Percentiles rank a stretch among this genome's conserved stretches.
These are phyloP conservation scores for Leptinotarsa haldemani DNA, from an alignment of 2,888 invertebrate genomes.

Conservation along the genomic window DNA sequence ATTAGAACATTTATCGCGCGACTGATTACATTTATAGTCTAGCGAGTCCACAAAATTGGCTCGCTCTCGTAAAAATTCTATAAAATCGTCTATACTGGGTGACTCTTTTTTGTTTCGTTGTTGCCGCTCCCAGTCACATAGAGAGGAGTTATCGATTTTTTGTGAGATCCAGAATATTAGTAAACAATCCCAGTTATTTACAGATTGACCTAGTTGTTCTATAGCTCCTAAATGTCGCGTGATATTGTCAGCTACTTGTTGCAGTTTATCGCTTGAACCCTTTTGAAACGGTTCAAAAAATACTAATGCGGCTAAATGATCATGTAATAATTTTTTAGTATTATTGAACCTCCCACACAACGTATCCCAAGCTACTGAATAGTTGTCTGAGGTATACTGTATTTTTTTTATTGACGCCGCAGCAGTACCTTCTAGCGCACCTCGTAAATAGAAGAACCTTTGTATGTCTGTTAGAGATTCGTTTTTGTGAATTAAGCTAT, in stretches of 20 bases:
- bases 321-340: slow-evolving; percentile 23
- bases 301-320: slow-evolving; percentile 24
- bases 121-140: slow-evolving; percentile 28
- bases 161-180: slow-evolving; percentile 25
- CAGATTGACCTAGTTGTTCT: slow-evolving; percentile 32
- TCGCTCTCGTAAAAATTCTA: slow-evolving; percentile 11
- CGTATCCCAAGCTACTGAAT: slow-evolving; percentile 30
- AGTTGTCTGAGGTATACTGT: slow-evolving; percentile 32
- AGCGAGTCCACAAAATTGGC: slow-evolving; percentile 26
- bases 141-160: slow-evolving; percentile 25
- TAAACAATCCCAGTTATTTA: slow-evolving; percentile 34
- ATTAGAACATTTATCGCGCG: slow-evolving; percentile 5
- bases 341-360: slow-evolving; percentile 32
- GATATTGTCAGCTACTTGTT: slow-evolving; percentile 29
- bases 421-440: slow-evolving; percentile 35
- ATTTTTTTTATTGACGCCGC: slow-evolving; percentile 35
- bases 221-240: slow-evolving; percentile 29
- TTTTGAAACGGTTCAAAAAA: slow-evolving; percentile 24
- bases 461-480: slow-evolving; percentile 28
- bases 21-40: slow-evolving; percentile 28
- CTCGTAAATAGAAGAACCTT: slow-evolving; percentile 39
- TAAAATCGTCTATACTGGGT: slow-evolving; percentile 25
- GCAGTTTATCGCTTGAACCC: slow-evolving; percentile 29
- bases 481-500: slow-evolving; percentile 36
- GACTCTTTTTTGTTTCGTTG: not conserved